Conservation (phyloP, 2,113 vertebrate genomes). For the Rhizomys pruinosus region DNA sequence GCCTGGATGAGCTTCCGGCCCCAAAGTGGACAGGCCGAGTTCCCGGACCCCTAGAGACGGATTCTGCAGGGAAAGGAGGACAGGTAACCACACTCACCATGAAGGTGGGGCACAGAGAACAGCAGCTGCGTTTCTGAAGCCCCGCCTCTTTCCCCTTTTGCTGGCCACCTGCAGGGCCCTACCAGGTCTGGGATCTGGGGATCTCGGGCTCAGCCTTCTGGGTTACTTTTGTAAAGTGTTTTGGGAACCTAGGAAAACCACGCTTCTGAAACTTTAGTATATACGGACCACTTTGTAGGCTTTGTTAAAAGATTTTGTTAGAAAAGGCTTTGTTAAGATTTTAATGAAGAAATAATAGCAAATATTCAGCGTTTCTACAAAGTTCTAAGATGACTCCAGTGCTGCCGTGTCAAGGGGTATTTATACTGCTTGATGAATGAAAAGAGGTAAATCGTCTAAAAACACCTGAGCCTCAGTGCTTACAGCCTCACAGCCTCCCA, state of each 20-base stretch:
- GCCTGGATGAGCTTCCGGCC: background rate
- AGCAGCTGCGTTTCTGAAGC: background rate
- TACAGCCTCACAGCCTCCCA: background rate
- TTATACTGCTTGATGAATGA: background rate
- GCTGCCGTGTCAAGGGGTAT: background rate
- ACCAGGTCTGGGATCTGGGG: rapidly evolving
- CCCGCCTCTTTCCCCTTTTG: background rate
- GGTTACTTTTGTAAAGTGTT: background rate
- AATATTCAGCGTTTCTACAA: background rate
- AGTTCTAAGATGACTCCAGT: background rate
- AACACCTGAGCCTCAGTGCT: background rate
- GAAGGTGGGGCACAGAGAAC: too few relatives aligned
- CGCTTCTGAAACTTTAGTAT: background rate
- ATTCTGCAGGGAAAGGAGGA: background rate
- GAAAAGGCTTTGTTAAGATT: too few relatives aligned
- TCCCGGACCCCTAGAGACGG: background rate
- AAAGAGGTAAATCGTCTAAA: too few relatives aligned
- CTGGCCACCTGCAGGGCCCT: background rate
- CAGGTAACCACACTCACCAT: background rate
- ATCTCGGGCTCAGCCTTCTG: background rate
- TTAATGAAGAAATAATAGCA: background rate
- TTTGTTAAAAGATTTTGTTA: conserved; percentile 10
- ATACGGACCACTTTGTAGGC: background rate
- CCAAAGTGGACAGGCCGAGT: background rate
- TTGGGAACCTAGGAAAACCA: background rate